These are phyloP conservation scores for Bombus waltoni DNA, from an alignment of 1,140 invertebrate species.

Conservation along the genomic window DNA sequence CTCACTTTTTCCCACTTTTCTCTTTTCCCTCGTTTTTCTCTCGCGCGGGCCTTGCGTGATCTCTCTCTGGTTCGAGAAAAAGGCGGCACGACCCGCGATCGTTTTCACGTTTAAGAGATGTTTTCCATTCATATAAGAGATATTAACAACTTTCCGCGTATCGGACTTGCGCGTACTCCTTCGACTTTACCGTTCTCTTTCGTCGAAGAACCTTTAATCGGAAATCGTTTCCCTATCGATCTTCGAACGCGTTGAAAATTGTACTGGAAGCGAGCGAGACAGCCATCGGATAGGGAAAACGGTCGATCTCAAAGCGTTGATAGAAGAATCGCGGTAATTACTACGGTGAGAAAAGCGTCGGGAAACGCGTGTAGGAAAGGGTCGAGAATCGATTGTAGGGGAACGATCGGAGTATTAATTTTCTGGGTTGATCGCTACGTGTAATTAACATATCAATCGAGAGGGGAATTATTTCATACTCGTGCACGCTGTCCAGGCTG, in stretches of 20 bases:
- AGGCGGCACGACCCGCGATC: conserved; percentile 9
- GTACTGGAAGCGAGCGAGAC: neutral
- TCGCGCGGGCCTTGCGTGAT: neutral
- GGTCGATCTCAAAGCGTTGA: neutral
- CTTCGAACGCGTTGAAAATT: neutral
- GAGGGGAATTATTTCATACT: conserved; percentile 40
- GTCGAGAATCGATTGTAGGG: neutral
- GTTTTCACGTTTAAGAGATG: conserved; percentile 32
- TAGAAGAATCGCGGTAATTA: conserved; percentile 5
- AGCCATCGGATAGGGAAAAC: neutral
- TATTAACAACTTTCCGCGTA: neutral
- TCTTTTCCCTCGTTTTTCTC: neutral
- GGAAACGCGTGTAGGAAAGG: conserved; percentile 45
- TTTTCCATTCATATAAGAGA: conserved; percentile 21
- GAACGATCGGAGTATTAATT: conserved; percentile 68
- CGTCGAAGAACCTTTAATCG: neutral
- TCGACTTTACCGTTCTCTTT: neutral
- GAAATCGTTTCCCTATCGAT: neutral
- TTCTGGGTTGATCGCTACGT: conserved; percentile 65
- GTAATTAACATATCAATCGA: conserved; percentile 75
- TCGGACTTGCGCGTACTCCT: neutral
- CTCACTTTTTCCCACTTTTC: neutral
- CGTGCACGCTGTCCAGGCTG: neutral
- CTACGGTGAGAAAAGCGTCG: conserved; percentile 8
- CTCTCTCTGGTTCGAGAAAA: conserved; percentile 8